These are phyloP conservation scores for Leptopilina syphax DNA, from an alignment of 2,888 invertebrate genomes.

Conservation along the genomic window DNA sequence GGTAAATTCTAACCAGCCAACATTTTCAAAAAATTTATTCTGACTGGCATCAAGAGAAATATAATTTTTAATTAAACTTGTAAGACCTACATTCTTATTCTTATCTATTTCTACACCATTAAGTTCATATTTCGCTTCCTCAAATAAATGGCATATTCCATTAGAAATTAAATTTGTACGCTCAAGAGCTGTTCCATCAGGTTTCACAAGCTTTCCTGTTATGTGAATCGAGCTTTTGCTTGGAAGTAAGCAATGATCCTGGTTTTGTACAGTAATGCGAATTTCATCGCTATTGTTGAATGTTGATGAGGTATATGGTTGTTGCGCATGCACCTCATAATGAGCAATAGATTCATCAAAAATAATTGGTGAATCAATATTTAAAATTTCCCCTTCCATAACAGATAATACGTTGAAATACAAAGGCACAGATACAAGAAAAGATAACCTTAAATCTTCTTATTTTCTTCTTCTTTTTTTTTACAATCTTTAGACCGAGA, in stretches of 20 bases:
- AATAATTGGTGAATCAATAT: neutral
- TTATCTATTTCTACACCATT: slow-evolving; percentile 1
- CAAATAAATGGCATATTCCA: neutral
- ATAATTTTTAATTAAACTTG: slow-evolving; percentile 1
- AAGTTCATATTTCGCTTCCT: neutral
- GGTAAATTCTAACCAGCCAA: neutral
- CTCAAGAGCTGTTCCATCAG: neutral
- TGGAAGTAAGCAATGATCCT: too few relatives aligned
- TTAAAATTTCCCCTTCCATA: neutral
- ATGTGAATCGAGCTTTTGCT: neutral
- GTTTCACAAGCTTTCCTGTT: neutral
- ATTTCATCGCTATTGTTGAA: too few relatives aligned
- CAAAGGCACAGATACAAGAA: too few relatives aligned
- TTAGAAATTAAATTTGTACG: slow-evolving; percentile 3
- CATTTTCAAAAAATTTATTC: neutral
- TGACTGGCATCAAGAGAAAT: neutral
- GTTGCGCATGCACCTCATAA: too few relatives aligned
- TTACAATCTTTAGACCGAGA: too few relatives aligned
- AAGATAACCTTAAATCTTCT: too few relatives aligned
- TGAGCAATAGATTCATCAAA: too few relatives aligned
- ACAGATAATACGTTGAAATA: neutral
- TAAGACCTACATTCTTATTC: neutral
- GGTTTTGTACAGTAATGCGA: too few relatives aligned
- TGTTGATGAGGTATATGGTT: too few relatives aligned
- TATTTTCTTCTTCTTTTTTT: too few relatives aligned